These are phyloP conservation scores for Euura lappo DNA, from an alignment of 1,140 invertebrate genomes.

Conservation along the genomic window DNA sequence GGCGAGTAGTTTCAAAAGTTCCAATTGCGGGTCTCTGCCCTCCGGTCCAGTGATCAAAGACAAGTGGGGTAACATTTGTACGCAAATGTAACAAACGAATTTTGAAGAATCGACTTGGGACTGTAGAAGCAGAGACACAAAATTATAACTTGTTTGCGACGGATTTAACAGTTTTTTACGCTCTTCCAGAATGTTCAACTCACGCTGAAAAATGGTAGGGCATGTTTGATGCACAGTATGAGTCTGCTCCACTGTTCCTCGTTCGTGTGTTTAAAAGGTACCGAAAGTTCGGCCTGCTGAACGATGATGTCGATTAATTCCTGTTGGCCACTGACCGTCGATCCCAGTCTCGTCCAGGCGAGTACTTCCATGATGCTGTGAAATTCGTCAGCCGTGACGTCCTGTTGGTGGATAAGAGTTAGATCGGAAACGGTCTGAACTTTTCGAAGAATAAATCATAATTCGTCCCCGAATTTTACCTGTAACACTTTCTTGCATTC, in stretches of 20 bases:
- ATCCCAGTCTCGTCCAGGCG: conserved; percentile 78
- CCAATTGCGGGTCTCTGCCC: conserved; percentile 76
- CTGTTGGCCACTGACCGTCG: conserved; percentile 82
- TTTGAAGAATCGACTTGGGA: conserved; percentile 85
- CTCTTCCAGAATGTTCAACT: conserved; percentile 47
- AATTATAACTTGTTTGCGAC: conserved; percentile 21
- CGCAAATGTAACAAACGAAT: conserved; percentile 87
- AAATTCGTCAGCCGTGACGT: conserved; percentile 92
- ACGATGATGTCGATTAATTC: conserved; percentile 85
- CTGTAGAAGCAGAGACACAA: conserved; percentile 63
- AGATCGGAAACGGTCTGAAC: background rate
- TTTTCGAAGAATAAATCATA: background rate
- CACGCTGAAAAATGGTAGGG: conserved; percentile 88
- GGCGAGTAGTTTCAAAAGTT: conserved; percentile 86
- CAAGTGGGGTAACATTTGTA: conserved; percentile 78
- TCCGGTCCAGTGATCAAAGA: conserved; percentile 64
- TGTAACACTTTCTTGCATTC: conserved; percentile 88
- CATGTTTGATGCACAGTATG: conserved; percentile 83
- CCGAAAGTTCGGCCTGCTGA: conserved; percentile 79
- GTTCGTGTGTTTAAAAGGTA: conserved; percentile 80
- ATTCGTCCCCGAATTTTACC: conserved; percentile 53
- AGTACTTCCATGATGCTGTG: conserved; percentile 87
- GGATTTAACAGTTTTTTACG: too few species aligned
- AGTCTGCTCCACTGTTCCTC: conserved; percentile 79
- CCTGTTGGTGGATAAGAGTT: conserved; percentile 58